Evolutionary conservation across 2,113 vertebrate genomes (phyloP).

Genomic region (Emydocephalus ijimae): DNA sequence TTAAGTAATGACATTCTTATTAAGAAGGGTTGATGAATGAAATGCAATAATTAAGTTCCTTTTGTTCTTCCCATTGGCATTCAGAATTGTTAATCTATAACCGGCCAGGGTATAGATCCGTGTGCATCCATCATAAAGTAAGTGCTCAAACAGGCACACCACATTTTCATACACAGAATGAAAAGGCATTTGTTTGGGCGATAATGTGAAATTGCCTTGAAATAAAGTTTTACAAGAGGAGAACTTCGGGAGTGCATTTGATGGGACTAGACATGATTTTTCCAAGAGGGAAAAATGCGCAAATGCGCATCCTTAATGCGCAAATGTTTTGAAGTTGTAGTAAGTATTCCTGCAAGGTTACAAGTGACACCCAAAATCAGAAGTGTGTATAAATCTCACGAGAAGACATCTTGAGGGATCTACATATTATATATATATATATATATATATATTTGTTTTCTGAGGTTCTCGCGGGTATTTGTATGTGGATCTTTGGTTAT

Average conservation of each 20-base stretch:
- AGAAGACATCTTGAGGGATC: too few species aligned
- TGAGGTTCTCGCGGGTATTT: too few species aligned
- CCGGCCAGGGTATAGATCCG: slow-evolving; percentile 64
- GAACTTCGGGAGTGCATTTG: background rate
- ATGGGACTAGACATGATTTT: background rate
- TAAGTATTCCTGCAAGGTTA: background rate
- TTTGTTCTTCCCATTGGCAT: slow-evolving; percentile 68
- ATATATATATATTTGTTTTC: too few species aligned
- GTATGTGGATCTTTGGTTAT: too few species aligned
- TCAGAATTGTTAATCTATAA: slow-evolving; percentile 63
- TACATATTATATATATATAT: too few species aligned
- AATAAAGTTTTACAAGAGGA: background rate
- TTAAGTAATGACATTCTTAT: slow-evolving; percentile 67
- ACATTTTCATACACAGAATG: slow-evolving; percentile 18
- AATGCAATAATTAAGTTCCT: slow-evolving; percentile 66
- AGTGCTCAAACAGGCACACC: slow-evolving; percentile 22
- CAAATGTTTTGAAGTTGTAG: too few species aligned
- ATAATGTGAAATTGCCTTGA: background rate
- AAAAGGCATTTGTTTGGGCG: background rate
- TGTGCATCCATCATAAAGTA: slow-evolving; percentile 65
- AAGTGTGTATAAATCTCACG: background rate
- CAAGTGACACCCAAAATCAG: background rate
- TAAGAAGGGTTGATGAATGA: slow-evolving; percentile 72
- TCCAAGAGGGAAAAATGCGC: background rate
- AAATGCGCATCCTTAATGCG: too few species aligned